Evolutionary conservation across 2,888 invertebrate species (phyloP).

Genomic region (Pristionchus maxplancki): DNA sequence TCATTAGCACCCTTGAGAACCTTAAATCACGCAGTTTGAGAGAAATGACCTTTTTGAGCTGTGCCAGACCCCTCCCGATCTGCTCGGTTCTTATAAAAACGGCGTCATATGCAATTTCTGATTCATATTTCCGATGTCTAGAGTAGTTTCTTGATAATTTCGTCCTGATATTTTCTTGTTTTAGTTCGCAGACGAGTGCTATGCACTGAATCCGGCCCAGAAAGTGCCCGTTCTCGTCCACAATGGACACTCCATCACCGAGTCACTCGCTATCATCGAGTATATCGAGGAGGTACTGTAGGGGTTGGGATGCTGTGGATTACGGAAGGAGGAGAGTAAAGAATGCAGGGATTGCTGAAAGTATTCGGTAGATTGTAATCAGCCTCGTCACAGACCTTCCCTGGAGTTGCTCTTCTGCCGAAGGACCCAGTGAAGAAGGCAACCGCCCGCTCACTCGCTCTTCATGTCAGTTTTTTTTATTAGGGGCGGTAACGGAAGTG

Average conservation of each 20-base stretch:
- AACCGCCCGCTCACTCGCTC: constrained; percentile 83
- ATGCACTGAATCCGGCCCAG: constrained; percentile 87
- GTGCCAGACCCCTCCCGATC: no score
- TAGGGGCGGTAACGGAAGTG: no score
- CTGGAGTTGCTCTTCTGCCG: constrained; percentile 86
- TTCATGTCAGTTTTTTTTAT: constrained; percentile 67
- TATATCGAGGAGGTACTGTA: constrained; percentile 89
- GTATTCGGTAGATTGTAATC: background rate
- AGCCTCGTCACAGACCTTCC: constrained; percentile 56
- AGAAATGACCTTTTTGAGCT: no score
- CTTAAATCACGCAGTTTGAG: no score
- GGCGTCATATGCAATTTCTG: no score
- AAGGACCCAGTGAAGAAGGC: constrained; percentile 86
- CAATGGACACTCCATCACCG: constrained; percentile 82
- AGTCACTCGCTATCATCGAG: constrained; percentile 89
- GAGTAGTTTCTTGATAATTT: no score
- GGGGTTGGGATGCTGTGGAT: background rate
- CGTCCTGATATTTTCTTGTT: background rate
- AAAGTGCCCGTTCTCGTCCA: constrained; percentile 90
- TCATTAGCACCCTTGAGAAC: no score
- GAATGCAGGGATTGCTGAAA: background rate
- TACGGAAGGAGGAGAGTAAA: background rate
- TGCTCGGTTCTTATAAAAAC: no score
- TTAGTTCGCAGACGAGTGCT: constrained; percentile 47
- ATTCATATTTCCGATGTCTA: no score